phyloP scores from a whole-genome alignment of 2,113 vertebrate genomes.

The Ageneiosus marmoratus region DNA sequence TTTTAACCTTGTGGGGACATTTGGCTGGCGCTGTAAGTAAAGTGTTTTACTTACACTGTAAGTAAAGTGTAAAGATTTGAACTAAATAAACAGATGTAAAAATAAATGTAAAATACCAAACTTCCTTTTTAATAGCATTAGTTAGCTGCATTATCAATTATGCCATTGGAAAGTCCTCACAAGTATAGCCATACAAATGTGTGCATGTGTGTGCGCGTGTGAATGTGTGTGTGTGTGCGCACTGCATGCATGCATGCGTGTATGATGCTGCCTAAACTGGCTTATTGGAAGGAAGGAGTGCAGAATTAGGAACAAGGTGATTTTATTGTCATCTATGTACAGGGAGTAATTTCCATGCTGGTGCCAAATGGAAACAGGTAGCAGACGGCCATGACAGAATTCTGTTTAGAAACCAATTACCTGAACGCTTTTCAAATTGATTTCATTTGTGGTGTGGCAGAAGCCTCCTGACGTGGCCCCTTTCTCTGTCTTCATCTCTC shows the following conservation, averaged over 20 bases:
- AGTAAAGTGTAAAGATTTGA: too few species aligned
- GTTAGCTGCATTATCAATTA: too few species aligned
- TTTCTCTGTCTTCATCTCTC: conserved; percentile 35
- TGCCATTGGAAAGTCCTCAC: too few species aligned
- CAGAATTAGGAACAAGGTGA: conserved; percentile 63
- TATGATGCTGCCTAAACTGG: conserved; percentile 37
- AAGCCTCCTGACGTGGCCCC: conserved; percentile 28
- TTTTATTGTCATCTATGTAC: conserved; percentile 57
- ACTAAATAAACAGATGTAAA: too few species aligned
- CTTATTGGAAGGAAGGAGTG: conserved; percentile 51
- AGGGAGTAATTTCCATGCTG: conserved; percentile 57
- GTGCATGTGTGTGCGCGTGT: background rate
- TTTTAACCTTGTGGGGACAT: too few species aligned
- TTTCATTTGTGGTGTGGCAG: conserved; percentile 64
- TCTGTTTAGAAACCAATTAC: conserved; percentile 74
- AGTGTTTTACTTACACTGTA: too few species aligned
- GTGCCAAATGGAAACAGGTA: conserved; percentile 59
- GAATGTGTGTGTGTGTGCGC: conserved; percentile 11
- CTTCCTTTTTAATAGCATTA: too few species aligned
- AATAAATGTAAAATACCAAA: too few species aligned
- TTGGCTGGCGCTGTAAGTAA: too few species aligned
- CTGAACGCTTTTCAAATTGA: conserved; percentile 67
- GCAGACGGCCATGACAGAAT: conserved; percentile 64
- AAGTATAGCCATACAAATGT: background rate
- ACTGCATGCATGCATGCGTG: conserved; percentile 27